These are phyloP conservation scores for Eublepharis macularius DNA, from an alignment of 2,113 vertebrate species.

Conservation along the genomic window DNA sequence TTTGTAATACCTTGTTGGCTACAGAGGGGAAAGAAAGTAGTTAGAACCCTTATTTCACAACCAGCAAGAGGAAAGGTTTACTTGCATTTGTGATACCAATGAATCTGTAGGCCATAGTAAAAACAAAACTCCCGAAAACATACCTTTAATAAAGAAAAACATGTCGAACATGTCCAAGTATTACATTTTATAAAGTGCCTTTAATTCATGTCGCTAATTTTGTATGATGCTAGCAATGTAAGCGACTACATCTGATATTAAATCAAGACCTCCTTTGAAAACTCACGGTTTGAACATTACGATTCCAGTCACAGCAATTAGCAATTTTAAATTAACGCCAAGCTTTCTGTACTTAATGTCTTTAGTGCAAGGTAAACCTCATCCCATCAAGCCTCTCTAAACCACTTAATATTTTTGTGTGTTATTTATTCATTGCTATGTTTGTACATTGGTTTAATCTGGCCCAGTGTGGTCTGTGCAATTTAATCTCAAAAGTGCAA, in stretches of 20 bases:
- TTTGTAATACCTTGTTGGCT: too few relatives aligned
- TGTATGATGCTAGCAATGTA: neutral
- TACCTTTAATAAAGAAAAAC: too few relatives aligned
- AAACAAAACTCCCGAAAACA: too few relatives aligned
- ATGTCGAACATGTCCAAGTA: too few relatives aligned
- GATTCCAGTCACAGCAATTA: constrained; percentile 41
- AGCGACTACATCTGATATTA: neutral
- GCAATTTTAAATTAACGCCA: constrained; percentile 62
- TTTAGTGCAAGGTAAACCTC: constrained; percentile 27
- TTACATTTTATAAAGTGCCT: neutral
- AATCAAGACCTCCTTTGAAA: neutral
- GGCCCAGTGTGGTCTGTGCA: neutral
- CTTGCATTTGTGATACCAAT: too few relatives aligned
- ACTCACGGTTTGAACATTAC: constrained; percentile 2
- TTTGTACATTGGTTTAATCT: constrained; percentile 38
- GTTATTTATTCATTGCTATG: constrained; percentile 20
- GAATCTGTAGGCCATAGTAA: too few relatives aligned
- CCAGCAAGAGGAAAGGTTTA: too few relatives aligned
- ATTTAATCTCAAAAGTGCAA: constrained; percentile 57
- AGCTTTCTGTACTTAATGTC: constrained; percentile 53
- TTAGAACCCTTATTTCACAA: too few relatives aligned
- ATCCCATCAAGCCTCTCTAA: neutral
- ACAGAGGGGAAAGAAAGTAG: too few relatives aligned
- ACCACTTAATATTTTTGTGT: constrained; percentile 21
- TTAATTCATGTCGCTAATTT: neutral